Evolutionary conservation across 2,113 vertebrate genomes (phyloP).

Genomic region (Pandion haliaetus): DNA sequence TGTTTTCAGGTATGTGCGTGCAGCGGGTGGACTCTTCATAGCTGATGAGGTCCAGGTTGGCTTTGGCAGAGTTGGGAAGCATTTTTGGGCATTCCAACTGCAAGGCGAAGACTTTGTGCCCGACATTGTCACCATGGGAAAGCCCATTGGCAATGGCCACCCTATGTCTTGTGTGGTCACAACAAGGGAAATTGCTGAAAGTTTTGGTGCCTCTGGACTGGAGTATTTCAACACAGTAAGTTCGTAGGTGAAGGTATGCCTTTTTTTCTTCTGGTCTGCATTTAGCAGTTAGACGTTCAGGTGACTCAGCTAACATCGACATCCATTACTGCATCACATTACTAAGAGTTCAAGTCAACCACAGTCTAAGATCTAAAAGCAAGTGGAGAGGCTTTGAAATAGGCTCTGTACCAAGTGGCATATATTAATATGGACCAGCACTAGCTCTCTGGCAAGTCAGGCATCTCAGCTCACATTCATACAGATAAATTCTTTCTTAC

Average conservation of each 20-base stretch:
- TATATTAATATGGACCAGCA: background rate
- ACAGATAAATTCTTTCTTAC: background rate
- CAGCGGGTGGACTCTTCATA: conserved; percentile 88
- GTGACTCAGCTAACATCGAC: background rate
- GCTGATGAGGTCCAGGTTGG: conserved; percentile 97
- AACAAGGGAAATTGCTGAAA: conserved; percentile 88
- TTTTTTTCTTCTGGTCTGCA: background rate
- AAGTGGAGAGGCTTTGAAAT: background rate
- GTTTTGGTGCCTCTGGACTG: conserved; percentile 85
- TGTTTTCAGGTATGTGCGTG: conserved; percentile 79
- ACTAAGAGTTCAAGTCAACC: background rate
- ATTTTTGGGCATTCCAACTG: conserved; percentile 96
- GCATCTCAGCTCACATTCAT: background rate
- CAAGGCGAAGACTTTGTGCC: conserved; percentile 90
- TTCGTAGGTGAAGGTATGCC: background rate
- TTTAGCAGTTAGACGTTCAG: background rate
- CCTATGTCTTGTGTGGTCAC: conserved; percentile 97
- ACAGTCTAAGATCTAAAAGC: background rate
- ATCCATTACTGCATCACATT: background rate
- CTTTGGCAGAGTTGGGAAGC: conserved; percentile 89
- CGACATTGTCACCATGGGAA: conserved; percentile 98
- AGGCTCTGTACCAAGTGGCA: background rate
- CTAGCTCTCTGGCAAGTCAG: background rate
- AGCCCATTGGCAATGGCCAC: conserved; percentile 96
- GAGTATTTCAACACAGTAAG: conserved; percentile 97